phyloP scores from a whole-genome alignment of 2,113 vertebrate genomes.

The Sturnus vulgaris region DNA sequence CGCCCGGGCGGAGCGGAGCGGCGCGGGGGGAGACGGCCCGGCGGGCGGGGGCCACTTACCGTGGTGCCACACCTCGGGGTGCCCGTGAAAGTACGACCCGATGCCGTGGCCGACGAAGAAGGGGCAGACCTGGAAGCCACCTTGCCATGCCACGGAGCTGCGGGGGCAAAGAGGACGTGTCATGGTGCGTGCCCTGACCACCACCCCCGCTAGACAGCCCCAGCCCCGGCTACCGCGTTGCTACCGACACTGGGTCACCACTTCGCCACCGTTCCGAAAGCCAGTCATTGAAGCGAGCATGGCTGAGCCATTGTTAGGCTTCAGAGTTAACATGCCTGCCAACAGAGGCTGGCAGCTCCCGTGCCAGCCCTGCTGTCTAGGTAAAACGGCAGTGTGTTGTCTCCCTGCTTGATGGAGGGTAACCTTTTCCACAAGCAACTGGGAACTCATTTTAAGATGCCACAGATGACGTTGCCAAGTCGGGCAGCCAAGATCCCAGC shows the following conservation, averaged over 20 bases:
- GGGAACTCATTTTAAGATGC: background rate
- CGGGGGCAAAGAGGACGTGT: background rate
- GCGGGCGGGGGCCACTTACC: slow-evolving; percentile 70
- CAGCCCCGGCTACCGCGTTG: fast-evolving
- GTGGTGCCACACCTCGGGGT: slow-evolving; percentile 97
- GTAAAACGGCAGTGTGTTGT: fast-evolving
- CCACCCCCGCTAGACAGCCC: background rate
- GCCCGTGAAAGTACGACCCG: slow-evolving; percentile 91
- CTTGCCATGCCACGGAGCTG: slow-evolving; percentile 80
- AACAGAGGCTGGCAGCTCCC: background rate
- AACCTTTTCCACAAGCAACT: background rate
- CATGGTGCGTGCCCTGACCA: background rate
- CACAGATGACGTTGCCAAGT: background rate
- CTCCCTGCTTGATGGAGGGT: background rate
- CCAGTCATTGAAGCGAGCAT: background rate
- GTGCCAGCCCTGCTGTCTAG: background rate
- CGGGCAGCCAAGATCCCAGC: background rate
- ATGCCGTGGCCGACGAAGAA: slow-evolving; percentile 94
- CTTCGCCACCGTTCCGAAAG: fast-evolving
- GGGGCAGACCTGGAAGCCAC: slow-evolving; percentile 86
- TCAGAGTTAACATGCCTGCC: background rate
- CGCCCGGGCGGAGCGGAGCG: background rate
- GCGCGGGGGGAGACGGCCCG: too few relatives aligned
- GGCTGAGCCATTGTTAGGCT: background rate
- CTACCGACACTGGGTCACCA: too few relatives aligned